Conservation (phyloP, 2,888 invertebrate species). For the Acleris literana region DNA sequence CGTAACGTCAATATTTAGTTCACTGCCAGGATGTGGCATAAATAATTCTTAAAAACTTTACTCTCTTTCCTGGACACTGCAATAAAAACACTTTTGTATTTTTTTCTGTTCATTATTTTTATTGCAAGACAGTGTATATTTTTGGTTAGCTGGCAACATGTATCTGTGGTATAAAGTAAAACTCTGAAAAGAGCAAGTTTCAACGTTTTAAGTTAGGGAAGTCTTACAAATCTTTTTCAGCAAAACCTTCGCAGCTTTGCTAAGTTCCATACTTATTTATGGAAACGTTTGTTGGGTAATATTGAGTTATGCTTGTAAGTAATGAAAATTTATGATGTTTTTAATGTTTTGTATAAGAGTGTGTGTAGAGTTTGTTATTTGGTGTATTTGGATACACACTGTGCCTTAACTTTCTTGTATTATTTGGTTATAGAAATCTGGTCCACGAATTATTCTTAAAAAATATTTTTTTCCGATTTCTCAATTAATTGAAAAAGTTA, state of each 20-base stretch:
- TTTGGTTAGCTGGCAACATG: slow-evolving; percentile 5
- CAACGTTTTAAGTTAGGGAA: slow-evolving; percentile 26
- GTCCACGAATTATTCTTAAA: no score
- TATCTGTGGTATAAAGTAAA: slow-evolving; percentile 22
- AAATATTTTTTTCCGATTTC: no score
- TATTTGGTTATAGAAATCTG: no score
- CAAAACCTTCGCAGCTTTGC: slow-evolving; percentile 24
- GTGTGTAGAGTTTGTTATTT: background rate
- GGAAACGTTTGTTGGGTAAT: slow-evolving; percentile 13
- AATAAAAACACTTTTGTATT: no score
- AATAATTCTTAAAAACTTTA: no score
- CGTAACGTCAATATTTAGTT: no score
- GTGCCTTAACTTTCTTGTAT: no score
- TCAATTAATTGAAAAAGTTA: no score
- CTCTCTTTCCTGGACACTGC: no score
- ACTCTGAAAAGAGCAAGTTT: slow-evolving; percentile 32
- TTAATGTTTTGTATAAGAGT: background rate
- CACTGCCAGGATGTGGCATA: no score
- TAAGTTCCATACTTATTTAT: slow-evolving; percentile 5
- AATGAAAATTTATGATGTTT: slow-evolving; percentile 12
- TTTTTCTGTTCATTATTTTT: background rate
- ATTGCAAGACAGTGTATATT: background rate
- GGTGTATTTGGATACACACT: no score
- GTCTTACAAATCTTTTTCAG: slow-evolving; percentile 27
- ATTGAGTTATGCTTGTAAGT: slow-evolving; percentile 23